Evolutionary conservation across 2,888 invertebrate genomes (phyloP).

Genomic region (Aplocera efformata): DNA sequence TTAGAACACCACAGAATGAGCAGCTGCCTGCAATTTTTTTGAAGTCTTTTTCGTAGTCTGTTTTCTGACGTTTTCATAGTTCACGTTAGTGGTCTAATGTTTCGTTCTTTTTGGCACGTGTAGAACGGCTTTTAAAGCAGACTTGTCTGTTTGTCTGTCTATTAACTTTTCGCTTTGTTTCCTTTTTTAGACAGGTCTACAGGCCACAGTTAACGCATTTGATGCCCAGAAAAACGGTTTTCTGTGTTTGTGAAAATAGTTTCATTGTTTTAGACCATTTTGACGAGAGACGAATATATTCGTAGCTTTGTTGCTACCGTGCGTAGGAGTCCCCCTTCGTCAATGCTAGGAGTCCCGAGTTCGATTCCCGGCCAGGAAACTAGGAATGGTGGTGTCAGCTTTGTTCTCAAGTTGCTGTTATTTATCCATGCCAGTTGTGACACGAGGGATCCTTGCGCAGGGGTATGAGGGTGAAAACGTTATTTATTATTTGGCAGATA

Average conservation of each 20-base stretch:
- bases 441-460: too few relatives aligned
- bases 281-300: neutral
- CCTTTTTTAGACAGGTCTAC: constrained; percentile 13
- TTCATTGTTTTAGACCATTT: constrained; percentile 2
- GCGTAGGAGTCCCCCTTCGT: too few relatives aligned
- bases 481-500: too few relatives aligned
- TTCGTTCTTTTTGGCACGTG: constrained; percentile 29
- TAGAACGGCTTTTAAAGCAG: constrained; percentile 29
- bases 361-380: too few relatives aligned
- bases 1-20: neutral
- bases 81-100: constrained; percentile 35
- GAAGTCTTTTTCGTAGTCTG: constrained; percentile 28
- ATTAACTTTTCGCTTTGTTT: constrained; percentile 33
- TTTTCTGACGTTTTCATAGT: constrained; percentile 42
- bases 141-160: constrained; percentile 36
- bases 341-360: too few relatives aligned
- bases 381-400: too few relatives aligned
- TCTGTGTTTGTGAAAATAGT: constrained; percentile 14
- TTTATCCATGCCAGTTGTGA: too few relatives aligned
- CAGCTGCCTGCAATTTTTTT: constrained; percentile 14
- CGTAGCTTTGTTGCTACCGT: too few relatives aligned
- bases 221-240: constrained; percentile 16
- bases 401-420: too few relatives aligned
- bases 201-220: constrained; percentile 8
- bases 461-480: too few relatives aligned